A percentile compares a stretch with the other conserved stretches of the same genome.
phyloP scores from a whole-genome alignment of 2,797 vertebrate genomes.

The Ctenopoma multispine region DNA sequence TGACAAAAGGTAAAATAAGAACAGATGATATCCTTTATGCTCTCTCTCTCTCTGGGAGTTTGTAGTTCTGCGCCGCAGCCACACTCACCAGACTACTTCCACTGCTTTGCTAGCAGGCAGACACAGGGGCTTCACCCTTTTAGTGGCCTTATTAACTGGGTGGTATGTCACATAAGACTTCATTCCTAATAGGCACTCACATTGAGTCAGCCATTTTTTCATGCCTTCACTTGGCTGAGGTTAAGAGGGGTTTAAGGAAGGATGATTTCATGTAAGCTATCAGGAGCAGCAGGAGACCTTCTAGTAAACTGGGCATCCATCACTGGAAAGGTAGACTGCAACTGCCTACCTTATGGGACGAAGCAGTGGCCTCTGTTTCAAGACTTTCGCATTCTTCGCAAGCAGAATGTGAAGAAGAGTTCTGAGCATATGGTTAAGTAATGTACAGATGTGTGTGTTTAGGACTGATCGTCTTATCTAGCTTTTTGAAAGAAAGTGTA shows the following conservation, averaged over 20 bases:
- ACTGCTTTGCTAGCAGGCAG: conserved; percentile 37
- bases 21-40: conserved; percentile 84
- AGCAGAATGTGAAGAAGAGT: background rate
- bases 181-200: conserved; percentile 50
- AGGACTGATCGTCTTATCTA: background rate
- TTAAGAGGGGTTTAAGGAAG: conserved; percentile 68
- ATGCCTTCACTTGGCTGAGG: conserved; percentile 60
- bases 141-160: conserved; percentile 57
- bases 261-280: conserved; percentile 61
- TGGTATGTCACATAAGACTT: conserved; percentile 43
- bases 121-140: conserved; percentile 51
- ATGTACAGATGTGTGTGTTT: background rate
- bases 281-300: conserved; percentile 60
- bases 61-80: conserved; percentile 58
- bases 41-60: conserved; percentile 57
- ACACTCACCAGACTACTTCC: conserved; percentile 34
- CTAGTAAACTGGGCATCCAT: conserved; percentile 59
- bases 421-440: conserved; percentile 12
- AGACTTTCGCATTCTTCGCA: background rate
- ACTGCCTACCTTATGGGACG: conserved; percentile 25
- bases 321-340: conserved; percentile 37
- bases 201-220: conserved; percentile 62
- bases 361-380: background rate
- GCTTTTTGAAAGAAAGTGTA: background rate
- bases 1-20: conserved; percentile 90